phyloP scores from a whole-genome alignment of 2,113 vertebrate species.

The Morphnarchus princeps region DNA sequence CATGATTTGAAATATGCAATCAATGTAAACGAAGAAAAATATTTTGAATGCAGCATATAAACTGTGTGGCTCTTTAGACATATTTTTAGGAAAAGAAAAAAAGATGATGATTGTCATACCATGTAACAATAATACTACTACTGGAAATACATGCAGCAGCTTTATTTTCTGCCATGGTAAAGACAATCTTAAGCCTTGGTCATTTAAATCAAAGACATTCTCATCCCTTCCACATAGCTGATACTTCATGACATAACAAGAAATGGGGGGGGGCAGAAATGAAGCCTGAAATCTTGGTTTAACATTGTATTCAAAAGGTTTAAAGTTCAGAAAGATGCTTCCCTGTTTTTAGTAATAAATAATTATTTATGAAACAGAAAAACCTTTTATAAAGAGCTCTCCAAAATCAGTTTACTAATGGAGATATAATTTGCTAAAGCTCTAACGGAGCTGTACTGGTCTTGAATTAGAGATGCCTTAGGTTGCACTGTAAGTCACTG shows the following conservation, averaged over 20 bases:
- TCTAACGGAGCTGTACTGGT: background rate
- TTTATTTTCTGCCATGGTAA: slow-evolving; percentile 31
- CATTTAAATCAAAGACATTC: slow-evolving; percentile 42
- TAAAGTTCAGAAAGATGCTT: background rate
- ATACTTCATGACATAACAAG: slow-evolving; percentile 36
- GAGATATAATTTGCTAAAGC: background rate
- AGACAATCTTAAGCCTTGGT: slow-evolving; percentile 43
- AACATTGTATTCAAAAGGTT: background rate
- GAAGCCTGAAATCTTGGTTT: background rate
- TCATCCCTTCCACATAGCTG: slow-evolving; percentile 35
- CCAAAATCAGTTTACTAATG: background rate
- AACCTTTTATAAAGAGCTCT: background rate
- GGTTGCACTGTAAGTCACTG: background rate
- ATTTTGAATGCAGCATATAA: slow-evolving; percentile 71
- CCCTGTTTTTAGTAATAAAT: background rate
- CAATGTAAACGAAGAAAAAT: slow-evolving; percentile 73
- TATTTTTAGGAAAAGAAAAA: slow-evolving; percentile 38
- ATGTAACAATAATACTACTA: slow-evolving; percentile 35
- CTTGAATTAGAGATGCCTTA: background rate
- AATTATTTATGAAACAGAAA: background rate
- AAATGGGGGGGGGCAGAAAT: background rate
- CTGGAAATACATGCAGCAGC: slow-evolving; percentile 33
- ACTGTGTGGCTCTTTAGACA: slow-evolving; percentile 52
- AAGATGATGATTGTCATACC: slow-evolving; percentile 4
- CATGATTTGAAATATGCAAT: slow-evolving; percentile 72